These are phyloP conservation scores for Pipistrellus pipistrellus DNA, from an alignment of 2,797 vertebrate species.

Conservation along the genomic window DNA sequence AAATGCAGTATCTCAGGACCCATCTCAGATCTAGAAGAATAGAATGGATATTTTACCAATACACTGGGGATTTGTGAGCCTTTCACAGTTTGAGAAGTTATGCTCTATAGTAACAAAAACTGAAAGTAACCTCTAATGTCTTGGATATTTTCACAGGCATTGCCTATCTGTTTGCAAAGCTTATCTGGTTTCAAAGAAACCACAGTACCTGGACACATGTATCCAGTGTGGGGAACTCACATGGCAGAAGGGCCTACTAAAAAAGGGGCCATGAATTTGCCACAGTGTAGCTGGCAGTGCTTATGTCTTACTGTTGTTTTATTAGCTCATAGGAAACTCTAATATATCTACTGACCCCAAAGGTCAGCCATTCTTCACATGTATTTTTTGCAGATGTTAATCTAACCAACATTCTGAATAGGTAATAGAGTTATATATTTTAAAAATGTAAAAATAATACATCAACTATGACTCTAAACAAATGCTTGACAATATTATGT, in stretches of 20 bases:
- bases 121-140: conserved; percentile 66
- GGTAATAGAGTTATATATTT: neutral
- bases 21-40: neutral
- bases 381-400: neutral
- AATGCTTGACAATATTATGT: neutral
- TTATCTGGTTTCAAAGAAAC: conserved; percentile 94
- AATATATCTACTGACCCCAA: conserved; percentile 94
- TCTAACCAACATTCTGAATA: conserved; percentile 39
- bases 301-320: conserved; percentile 94
- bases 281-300: conserved; percentile 94
- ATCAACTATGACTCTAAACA: neutral
- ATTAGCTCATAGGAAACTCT: conserved; percentile 94
- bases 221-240: conserved; percentile 94
- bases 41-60: conserved; percentile 3
- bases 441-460: conserved; percentile 37
- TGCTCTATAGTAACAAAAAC: neutral
- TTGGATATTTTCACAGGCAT: conserved; percentile 90
- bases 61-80: neutral
- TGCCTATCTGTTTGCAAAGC: conserved; percentile 96
- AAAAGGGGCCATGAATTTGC: conserved; percentile 95
- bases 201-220: conserved; percentile 94
- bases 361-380: conserved; percentile 87
- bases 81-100: conserved; percentile 34
- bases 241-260: conserved; percentile 94
- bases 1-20: neutral